Percentiles rank a stretch among this genome's conserved stretches.
Conservation (phyloP, 2,888 invertebrate genomes). For the Helleia helle region DNA sequence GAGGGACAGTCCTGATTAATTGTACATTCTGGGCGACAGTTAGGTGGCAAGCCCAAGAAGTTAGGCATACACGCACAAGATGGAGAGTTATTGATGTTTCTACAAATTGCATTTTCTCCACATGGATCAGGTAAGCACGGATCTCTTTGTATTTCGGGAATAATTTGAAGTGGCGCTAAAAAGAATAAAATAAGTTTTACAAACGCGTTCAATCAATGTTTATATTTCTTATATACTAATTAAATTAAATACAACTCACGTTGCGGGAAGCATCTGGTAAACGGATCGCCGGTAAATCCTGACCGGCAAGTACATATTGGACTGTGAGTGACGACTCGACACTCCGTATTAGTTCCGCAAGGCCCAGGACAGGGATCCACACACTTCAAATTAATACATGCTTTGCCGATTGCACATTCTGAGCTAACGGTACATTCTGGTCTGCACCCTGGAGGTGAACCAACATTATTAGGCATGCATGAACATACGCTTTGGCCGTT, state of each 20-base stretch:
- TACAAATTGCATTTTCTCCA: conserved; percentile 78
- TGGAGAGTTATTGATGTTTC: conserved; percentile 72
- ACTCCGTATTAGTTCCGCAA: conserved; percentile 79
- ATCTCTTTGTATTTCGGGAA: conserved; percentile 57
- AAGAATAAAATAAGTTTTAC: conserved; percentile 17
- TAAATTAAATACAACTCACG: conserved; percentile 39
- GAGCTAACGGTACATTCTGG: conserved; percentile 86
- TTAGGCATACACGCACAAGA: conserved; percentile 78
- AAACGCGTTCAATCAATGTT: no score
- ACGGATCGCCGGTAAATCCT: conserved; percentile 79
- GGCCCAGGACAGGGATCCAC: conserved; percentile 82
- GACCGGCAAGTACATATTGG: conserved; percentile 82
- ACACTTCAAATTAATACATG: conserved; percentile 86
- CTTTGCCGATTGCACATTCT: conserved; percentile 81
- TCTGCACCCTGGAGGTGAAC: conserved; percentile 83
- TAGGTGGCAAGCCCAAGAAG: conserved; percentile 81
- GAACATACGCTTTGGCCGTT: conserved; percentile 84
- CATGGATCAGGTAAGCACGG: conserved; percentile 83
- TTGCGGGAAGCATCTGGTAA: conserved; percentile 75
- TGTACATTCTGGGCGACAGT: conserved; percentile 82
- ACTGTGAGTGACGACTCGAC: conserved; percentile 84
- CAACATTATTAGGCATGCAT: conserved; percentile 80
- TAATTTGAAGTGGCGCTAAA: conserved; percentile 35
- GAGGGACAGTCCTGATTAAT: conserved; percentile 82
- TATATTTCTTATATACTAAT: no score